These are phyloP conservation scores for Sphaeramia orbicularis DNA, from an alignment of 2,797 vertebrate genomes.

Conservation along the genomic window DNA sequence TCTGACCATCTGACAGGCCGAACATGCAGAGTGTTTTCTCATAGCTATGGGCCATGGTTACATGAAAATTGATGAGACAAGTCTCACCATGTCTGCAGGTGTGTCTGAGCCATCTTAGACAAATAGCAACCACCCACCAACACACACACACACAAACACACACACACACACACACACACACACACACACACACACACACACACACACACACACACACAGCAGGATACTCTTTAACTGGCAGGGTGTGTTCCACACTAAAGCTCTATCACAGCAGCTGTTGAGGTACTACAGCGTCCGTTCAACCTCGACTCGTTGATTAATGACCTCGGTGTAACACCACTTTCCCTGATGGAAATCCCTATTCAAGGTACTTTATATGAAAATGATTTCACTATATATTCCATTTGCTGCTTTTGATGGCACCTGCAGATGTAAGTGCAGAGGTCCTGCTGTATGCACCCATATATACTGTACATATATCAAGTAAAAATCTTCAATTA, in stretches of 20 bases:
- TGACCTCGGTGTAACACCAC: slow-evolving; percentile 44
- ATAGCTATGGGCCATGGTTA: slow-evolving; percentile 51
- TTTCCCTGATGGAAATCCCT: slow-evolving; percentile 56
- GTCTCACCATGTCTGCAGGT: slow-evolving; percentile 63
- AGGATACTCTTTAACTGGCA: slow-evolving; percentile 44
- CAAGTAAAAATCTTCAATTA: neutral
- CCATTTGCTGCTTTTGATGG: slow-evolving; percentile 23
- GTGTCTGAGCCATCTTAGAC: slow-evolving; percentile 50
- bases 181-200: neutral
- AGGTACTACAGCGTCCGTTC: slow-evolving; percentile 52
- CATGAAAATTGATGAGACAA: slow-evolving; percentile 64
- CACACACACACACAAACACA: slow-evolving; percentile 10
- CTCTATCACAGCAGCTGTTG: slow-evolving; percentile 50
- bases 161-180: slow-evolving; percentile 17
- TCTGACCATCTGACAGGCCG: slow-evolving; percentile 31
- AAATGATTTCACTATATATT: slow-evolving; percentile 37
- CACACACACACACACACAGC: slow-evolving; percentile 1
- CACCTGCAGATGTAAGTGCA: neutral
- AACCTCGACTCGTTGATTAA: slow-evolving; percentile 69
- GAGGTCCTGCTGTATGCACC: neutral
- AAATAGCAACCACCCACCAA: slow-evolving; percentile 42
- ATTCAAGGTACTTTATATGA: slow-evolving; percentile 49
- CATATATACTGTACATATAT: neutral
- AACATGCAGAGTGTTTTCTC: slow-evolving; percentile 26
- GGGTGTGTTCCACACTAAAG: slow-evolving; percentile 39